Evolutionary conservation across 2,888 invertebrate genomes (phyloP).

Genomic region (Orchesellides sinensis): DNA sequence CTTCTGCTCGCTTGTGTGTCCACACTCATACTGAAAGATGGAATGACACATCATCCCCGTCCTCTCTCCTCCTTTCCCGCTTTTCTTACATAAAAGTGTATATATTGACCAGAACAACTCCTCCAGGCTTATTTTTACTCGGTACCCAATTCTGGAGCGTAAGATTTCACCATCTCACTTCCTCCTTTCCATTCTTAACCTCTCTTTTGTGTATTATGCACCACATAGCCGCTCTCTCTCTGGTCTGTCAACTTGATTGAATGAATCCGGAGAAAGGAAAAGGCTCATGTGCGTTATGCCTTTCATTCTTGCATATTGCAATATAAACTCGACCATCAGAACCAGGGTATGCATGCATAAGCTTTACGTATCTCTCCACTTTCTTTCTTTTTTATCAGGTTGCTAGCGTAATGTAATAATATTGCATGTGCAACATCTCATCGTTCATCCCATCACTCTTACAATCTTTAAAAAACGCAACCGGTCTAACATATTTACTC

Average conservation of each 20-base stretch:
- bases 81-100: slow-evolving; percentile 6
- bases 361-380: too few relatives aligned
- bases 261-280: slow-evolving; percentile 27
- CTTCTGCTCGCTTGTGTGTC: too few relatives aligned
- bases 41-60: too few relatives aligned
- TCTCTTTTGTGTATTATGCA: not conserved
- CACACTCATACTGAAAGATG: too few relatives aligned
- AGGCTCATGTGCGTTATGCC: not conserved
- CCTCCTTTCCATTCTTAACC: not conserved
- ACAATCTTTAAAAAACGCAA: too few relatives aligned
- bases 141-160: slow-evolving; percentile 9
- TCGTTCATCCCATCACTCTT: not conserved
- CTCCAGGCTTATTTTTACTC: not conserved
- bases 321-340: too few relatives aligned
- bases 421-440: slow-evolving; percentile 4
- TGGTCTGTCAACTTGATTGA: slow-evolving; percentile 61
- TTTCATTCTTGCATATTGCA: not conserved
- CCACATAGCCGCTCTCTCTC: too few relatives aligned
- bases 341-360: too few relatives aligned
- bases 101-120: not conserved
- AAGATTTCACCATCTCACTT: not conserved
- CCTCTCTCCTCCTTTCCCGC: too few relatives aligned
- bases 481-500: slow-evolving; percentile 6
- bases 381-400: too few relatives aligned
- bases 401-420: slow-evolving; percentile 16